Evolutionary conservation across 2,888 invertebrate species (phyloP).

Genomic region (Dicroscelio sp.): DNA sequence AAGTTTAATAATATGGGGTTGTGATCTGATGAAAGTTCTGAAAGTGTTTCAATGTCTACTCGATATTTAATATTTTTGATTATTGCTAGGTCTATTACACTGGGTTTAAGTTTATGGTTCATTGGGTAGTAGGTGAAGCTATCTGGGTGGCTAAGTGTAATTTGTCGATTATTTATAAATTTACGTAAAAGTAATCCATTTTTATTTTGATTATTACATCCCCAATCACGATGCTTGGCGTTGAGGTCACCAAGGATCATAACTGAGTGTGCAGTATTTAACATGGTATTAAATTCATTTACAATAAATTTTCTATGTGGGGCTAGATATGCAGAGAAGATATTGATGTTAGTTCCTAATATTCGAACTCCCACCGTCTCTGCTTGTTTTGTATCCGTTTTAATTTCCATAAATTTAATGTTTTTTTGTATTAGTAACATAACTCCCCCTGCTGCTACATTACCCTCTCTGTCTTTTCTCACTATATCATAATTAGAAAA

Average conservation of each 20-base stretch:
- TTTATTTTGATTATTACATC: no score
- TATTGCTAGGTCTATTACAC: conserved; percentile 22
- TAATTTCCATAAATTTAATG: neutral
- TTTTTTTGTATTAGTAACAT: neutral
- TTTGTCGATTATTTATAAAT: no score
- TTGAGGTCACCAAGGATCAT: conserved; percentile 72
- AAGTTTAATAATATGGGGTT: conserved; percentile 33
- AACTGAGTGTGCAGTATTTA: conserved; percentile 47
- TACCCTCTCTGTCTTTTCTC: conserved; percentile 4
- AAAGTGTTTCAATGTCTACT: conserved; percentile 20
- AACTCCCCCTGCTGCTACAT: conserved; percentile 12
- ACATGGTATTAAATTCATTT: conserved; percentile 66
- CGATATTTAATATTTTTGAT: conserved; percentile 27
- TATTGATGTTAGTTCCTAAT: neutral
- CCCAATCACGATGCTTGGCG: no score
- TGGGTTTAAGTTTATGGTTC: neutral
- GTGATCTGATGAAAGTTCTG: conserved; percentile 81
- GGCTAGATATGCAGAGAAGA: conserved; percentile 31
- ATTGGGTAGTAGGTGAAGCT: conserved; percentile 16
- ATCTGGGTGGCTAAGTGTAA: no score
- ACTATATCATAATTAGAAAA: neutral
- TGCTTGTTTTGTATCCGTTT: neutral
- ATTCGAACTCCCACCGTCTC: conserved; percentile 48
- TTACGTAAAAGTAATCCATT: no score
- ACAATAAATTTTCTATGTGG: conserved; percentile 35